Percentiles rank a stretch among this genome's conserved stretches.
phyloP scores from a whole-genome alignment of 2,797 vertebrate species.

The Crocodylus rhombifer region DNA sequence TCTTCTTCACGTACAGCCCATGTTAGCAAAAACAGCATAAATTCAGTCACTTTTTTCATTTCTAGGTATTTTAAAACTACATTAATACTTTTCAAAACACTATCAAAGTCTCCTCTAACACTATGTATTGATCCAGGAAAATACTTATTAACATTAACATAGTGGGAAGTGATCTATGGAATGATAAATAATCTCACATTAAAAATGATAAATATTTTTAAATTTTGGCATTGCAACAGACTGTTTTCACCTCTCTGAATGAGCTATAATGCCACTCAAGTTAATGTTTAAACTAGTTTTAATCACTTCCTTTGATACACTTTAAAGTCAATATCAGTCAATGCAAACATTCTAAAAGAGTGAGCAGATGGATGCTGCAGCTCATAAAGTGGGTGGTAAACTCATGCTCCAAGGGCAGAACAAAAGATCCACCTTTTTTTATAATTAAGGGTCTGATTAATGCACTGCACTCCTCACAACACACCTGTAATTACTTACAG shows the following conservation, averaged over 20 bases:
- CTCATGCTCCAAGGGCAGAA: constrained; percentile 65
- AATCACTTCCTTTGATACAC: constrained; percentile 83
- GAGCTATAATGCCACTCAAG: constrained; percentile 72
- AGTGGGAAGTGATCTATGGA: not conserved
- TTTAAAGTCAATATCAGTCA: constrained; percentile 81
- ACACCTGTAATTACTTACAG: constrained; percentile 89
- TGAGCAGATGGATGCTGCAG: constrained; percentile 84
- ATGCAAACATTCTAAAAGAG: constrained; percentile 82
- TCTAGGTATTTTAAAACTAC: not conserved
- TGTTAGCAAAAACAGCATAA: not conserved
- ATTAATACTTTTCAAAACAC: not conserved
- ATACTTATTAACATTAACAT: not conserved
- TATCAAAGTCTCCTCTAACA: not conserved
- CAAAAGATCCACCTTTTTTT: constrained; percentile 83
- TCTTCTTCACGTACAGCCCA: not conserved
- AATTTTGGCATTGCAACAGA: constrained; percentile 67
- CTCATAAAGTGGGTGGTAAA: constrained; percentile 78
- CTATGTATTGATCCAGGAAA: rapidly evolving
- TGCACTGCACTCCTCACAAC: constrained; percentile 68
- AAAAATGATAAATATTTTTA: constrained; percentile 47
- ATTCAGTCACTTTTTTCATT: not conserved
- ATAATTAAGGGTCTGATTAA: constrained; percentile 84
- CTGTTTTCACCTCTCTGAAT: constrained; percentile 67
- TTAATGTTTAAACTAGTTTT: constrained; percentile 88
- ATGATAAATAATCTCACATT: not conserved